A percentile compares a stretch with the other conserved stretches of the same genome.
Evolutionary conservation across 2,113 vertebrate species (phyloP).

Genomic region (Corythaeola cristata): DNA sequence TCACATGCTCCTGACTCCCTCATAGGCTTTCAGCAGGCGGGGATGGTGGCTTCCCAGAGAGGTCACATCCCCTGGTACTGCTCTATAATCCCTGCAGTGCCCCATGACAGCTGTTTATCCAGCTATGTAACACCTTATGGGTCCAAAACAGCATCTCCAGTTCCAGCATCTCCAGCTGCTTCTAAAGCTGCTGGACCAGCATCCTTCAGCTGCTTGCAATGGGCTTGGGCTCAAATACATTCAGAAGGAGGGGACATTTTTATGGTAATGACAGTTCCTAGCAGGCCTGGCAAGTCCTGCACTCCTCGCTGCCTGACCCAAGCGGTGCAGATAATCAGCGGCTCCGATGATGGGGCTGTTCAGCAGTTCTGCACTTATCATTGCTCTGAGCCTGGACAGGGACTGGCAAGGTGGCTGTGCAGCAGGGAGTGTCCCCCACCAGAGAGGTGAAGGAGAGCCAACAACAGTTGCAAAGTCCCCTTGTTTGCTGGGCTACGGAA

Average conservation of each 20-base stretch:
- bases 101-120: neutral
- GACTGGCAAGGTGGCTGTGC: neutral
- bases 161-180: neutral
- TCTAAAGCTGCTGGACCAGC: neutral
- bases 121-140: accelerated
- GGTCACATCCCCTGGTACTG: neutral
- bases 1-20: neutral
- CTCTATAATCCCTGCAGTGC: neutral
- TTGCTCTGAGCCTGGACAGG: neutral
- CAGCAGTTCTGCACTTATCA: neutral
- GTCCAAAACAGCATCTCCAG: neutral
- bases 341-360: neutral
- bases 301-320: neutral
- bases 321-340: neutral
- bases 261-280: neutral
- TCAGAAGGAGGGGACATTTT: neutral
- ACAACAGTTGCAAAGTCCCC: neutral
- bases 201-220: neutral
- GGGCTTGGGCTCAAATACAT: neutral
- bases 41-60: neutral
- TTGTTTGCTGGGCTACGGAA: neutral
- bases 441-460: neutral
- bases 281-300: neutral
- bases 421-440: neutral
- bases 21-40: neutral